Evolutionary conservation across 2,888 invertebrate genomes (phyloP).

Genomic region (Penaeus monodon): DNA sequence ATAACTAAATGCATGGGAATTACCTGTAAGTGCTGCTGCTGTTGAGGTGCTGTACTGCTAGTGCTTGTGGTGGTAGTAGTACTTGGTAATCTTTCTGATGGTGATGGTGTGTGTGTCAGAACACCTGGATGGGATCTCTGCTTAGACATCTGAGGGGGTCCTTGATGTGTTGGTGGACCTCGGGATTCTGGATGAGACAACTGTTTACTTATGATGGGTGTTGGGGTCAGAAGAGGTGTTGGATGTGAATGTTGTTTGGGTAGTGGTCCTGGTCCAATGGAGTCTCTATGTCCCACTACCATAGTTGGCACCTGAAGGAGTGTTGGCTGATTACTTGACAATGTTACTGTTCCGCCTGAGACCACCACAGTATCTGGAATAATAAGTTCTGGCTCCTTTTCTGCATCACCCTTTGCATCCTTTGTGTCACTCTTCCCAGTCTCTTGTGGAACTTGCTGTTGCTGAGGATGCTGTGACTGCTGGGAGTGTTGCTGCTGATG

Average conservation of each 20-base stretch:
- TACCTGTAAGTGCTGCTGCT: constrained; percentile 38
- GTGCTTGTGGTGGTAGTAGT: background rate
- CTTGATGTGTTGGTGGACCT: constrained; percentile 33
- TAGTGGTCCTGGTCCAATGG: constrained; percentile 14
- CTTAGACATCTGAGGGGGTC: constrained; percentile 47
- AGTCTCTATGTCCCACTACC: constrained; percentile 43
- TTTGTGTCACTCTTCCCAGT: constrained; percentile 5
- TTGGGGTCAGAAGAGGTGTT: constrained; percentile 35
- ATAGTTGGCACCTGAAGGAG: constrained; percentile 62
- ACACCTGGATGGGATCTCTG: constrained; percentile 55
- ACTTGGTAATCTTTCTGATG: background rate
- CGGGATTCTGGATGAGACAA: constrained; percentile 43
- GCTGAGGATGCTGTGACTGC: constrained; percentile 4
- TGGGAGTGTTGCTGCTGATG: constrained; percentile 1
- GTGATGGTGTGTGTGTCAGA: constrained; percentile 32
- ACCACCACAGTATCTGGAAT: constrained; percentile 51
- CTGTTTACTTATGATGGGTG: constrained; percentile 41
- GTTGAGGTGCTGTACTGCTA: constrained; percentile 8
- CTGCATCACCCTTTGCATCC: constrained; percentile 1
- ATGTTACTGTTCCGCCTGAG: constrained; percentile 23
- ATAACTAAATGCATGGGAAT: constrained; percentile 51
- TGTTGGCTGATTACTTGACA: constrained; percentile 24
- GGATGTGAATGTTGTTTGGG: constrained; percentile 54
- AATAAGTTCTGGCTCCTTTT: constrained; percentile 43
- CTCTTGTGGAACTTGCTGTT: background rate